These are phyloP conservation scores for Hystrix cristata DNA, from an alignment of 2,113 vertebrate genomes.

Conservation along the genomic window DNA sequence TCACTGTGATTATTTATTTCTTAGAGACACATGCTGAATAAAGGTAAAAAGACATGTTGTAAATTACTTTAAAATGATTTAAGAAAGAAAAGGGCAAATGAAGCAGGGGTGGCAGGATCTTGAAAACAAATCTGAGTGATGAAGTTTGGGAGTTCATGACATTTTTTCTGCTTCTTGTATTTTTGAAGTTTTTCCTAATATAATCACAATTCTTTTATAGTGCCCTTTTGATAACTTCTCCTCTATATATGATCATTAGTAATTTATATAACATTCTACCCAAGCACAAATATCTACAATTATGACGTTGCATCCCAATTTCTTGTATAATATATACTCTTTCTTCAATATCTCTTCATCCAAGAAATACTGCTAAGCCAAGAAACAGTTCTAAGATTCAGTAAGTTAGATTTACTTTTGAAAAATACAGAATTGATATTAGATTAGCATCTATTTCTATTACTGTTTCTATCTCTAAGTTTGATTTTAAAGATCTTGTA, in stretches of 20 bases:
- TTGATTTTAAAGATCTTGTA: conserved; percentile 43
- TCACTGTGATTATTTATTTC: background rate
- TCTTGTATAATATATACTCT: background rate
- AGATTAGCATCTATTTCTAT: background rate
- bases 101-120: background rate
- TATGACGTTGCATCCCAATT: background rate
- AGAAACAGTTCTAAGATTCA: background rate
- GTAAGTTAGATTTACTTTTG: background rate
- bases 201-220: background rate
- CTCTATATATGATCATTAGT: background rate
- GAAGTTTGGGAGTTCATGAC: background rate
- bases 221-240: background rate
- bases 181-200: conserved; percentile 16
- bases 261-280: background rate
- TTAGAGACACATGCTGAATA: background rate
- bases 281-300: background rate
- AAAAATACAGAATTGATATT: background rate
- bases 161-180: background rate
- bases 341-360: background rate
- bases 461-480: conserved; percentile 28
- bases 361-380: background rate
- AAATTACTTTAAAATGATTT: conserved; percentile 21
- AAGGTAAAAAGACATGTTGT: background rate
- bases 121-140: background rate
- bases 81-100: conserved; percentile 6